Evolutionary conservation across 2,888 invertebrate genomes (phyloP), one percentile per base, ranked within the genome.

Genomic region (Papilio protenor): DNA sequence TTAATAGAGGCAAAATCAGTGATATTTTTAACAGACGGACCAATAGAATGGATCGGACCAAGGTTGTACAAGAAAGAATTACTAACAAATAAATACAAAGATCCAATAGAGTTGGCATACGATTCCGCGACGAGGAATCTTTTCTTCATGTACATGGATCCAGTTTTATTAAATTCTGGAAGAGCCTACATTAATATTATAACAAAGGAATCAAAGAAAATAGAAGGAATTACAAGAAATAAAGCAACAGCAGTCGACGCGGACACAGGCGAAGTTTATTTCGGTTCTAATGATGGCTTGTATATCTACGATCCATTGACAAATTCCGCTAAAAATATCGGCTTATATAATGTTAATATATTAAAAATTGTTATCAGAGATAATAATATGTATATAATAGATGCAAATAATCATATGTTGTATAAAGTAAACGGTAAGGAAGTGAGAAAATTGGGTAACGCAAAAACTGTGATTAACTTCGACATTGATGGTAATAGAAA

Each of bases 111-210:
- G 70, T 79, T 94, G 33, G 88, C 92, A 0, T 94, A 93, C 80
- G 94, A 94, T 79, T 93, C 93, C 0, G 85, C 90, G 1, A 92
- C 88, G 77, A 86, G 93, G 85, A 93, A 92, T 72, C 83, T 94
- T 3, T 94, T 87, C 79, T 94, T 94, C 80, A 92, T 92, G 91
- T 92, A 93, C 84, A 94, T 94, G 94, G 94, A 94, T 40, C 91
- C 92, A 69, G 77, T 79, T 4, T 76, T 91, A 79, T 89, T 91
- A 80, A 92, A 94, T 76, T 93, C 94, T 1, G 91, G 93, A 75
- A 84, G 94, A 45, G 94, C 92, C 6, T 87, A 80, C 61, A 81
- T 94, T 0, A 94, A 94, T 81, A 82, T 92, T 1, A 82, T 91
- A 5, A 93, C 92, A 0, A 94, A 92, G 83, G 80, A 88, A 78